Percentiles rank a stretch among this genome's conserved stretches.
Conservation (phyloP, 2,113 vertebrate genomes). For the Apus apus region DNA sequence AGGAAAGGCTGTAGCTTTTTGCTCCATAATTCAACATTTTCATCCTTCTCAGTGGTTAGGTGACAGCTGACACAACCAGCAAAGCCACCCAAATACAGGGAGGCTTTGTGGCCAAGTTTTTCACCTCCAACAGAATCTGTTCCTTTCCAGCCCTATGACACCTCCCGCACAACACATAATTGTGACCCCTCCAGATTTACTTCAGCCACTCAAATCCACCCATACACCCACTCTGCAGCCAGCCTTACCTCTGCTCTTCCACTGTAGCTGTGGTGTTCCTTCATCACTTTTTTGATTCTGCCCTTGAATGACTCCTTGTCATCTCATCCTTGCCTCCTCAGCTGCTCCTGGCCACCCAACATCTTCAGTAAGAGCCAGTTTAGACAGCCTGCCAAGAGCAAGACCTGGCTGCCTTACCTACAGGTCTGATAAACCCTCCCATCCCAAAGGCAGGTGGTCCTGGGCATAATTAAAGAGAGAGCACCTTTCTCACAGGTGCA, state of each 20-base stretch:
- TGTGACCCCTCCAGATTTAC: neutral
- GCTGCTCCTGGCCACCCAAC: neutral
- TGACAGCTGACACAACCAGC: neutral
- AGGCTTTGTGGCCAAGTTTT: neutral
- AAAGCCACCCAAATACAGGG: neutral
- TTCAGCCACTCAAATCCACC: neutral
- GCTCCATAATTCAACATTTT: neutral
- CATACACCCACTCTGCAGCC: neutral
- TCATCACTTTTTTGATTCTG: neutral
- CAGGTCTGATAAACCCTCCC: neutral
- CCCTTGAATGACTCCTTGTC: neutral
- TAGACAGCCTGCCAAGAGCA: neutral
- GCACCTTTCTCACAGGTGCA: neutral
- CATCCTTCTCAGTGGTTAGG: neutral
- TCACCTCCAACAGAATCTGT: neutral
- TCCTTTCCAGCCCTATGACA: neutral
- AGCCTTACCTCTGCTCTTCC: neutral
- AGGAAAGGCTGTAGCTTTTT: neutral
- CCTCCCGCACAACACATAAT: neutral
- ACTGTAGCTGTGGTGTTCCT: neutral
- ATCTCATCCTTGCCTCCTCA: neutral
- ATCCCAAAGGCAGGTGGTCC: neutral
- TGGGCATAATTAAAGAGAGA: neutral
- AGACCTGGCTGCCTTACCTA: fast-evolving
- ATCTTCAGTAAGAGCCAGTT: neutral